A percentile compares a stretch with the other conserved stretches of the same genome.
Evolutionary conservation across 2,113 vertebrate species (phyloP).

Genomic region (Cavia porcellus): DNA sequence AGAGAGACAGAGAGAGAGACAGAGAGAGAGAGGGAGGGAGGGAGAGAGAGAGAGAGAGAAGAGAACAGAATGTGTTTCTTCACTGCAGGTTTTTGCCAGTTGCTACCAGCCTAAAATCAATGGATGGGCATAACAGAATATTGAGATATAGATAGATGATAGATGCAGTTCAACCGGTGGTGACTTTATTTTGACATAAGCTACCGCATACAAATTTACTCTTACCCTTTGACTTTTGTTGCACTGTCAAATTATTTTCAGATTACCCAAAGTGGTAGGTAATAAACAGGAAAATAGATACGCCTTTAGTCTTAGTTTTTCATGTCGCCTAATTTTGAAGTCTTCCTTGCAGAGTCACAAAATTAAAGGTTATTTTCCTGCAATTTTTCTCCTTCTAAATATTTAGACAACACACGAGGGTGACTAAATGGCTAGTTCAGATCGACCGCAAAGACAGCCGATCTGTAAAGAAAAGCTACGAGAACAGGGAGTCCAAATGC

Average conservation of each 20-base stretch:
- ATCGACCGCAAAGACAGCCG: conserved; percentile 6
- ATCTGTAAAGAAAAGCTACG: conserved; percentile 76
- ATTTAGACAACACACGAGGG: conserved; percentile 73
- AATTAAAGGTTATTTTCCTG: conserved; percentile 75
- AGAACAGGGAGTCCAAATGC: conserved; percentile 73
- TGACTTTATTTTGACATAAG: conserved; percentile 47
- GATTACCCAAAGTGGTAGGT: conserved; percentile 53
- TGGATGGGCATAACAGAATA: conserved; percentile 30
- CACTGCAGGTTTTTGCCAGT: not conserved
- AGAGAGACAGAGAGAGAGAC: not conserved
- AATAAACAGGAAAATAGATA: conserved; percentile 67
- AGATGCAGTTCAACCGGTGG: not conserved
- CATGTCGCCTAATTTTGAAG: conserved; percentile 62
- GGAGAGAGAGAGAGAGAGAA: too few relatives aligned
- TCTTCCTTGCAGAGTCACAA: conserved; percentile 68
- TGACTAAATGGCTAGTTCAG: conserved; percentile 67
- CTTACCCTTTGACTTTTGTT: conserved; percentile 44
- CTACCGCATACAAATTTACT: conserved; percentile 53
- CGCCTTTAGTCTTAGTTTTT: conserved; percentile 38
- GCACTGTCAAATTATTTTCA: conserved; percentile 55
- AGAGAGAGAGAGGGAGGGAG: too few relatives aligned
- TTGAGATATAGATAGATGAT: not conserved
- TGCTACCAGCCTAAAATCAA: conserved; percentile 25
- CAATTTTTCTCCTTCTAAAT: conserved; percentile 79
- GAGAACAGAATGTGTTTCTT: not conserved